Conservation (phyloP, 64 coral and sea anemone species). For the Anthopleura sola region DNA sequence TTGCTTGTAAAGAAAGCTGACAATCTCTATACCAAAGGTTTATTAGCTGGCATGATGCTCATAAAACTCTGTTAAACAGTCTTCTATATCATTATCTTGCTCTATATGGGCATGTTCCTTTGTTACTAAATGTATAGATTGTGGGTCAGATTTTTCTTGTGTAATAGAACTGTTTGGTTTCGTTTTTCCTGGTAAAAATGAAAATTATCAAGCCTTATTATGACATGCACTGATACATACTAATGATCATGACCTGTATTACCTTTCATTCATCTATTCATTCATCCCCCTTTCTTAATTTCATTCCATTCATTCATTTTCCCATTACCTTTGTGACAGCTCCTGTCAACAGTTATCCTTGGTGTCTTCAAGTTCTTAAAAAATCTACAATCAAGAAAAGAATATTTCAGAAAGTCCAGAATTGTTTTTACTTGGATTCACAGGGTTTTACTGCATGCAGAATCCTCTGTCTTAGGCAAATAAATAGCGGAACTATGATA, state of each 20-base stretch:
- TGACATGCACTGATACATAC: too few species aligned
- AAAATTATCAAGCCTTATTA: too few species aligned
- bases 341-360: background rate
- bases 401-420: background rate
- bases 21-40: background rate
- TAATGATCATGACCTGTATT: too few species aligned
- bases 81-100: background rate
- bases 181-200: background rate
- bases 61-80: slow-evolving; percentile 1
- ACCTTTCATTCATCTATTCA: too few species aligned
- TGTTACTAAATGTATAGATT: background rate
- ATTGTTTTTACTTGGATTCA: background rate
- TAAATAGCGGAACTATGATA: too few species aligned
- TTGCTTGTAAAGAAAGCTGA: too few species aligned
- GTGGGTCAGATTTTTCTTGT: background rate
- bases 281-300: too few species aligned
- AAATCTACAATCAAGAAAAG: background rate
- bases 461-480: too few species aligned
- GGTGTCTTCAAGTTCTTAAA: background rate
- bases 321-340: background rate
- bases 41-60: background rate
- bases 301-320: too few species aligned
- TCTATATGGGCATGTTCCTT: background rate
- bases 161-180: background rate
- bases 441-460: too few species aligned